Conservation (phyloP, 2,797 vertebrate genomes). For the Anguilla pacifica region DNA sequence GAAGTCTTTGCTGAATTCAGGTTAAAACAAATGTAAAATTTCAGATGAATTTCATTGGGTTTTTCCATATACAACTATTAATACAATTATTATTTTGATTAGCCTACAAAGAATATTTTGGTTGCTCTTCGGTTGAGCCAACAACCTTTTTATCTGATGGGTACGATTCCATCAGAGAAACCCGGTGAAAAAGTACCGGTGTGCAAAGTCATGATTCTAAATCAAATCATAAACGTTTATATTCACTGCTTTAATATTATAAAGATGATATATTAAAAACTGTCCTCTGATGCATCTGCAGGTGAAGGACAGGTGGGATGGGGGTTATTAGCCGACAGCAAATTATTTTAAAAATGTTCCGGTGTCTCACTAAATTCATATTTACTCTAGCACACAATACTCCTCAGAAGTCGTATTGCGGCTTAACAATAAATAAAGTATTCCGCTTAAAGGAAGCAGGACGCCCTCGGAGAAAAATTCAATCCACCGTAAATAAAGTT, state of each 20-base stretch:
- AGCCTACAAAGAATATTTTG: no score
- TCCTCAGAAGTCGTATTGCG: background rate
- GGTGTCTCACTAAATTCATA: background rate
- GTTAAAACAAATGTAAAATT: no score
- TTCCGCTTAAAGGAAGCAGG: background rate
- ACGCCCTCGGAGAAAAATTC: background rate
- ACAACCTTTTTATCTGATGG: background rate
- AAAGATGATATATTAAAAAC: background rate
- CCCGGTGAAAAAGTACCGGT: no score
- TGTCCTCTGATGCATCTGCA: background rate
- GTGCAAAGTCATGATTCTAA: background rate
- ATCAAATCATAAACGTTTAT: background rate
- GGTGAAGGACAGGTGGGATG: background rate
- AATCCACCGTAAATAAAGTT: conserved; percentile 12
- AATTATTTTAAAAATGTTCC: background rate
- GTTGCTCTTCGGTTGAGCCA: background rate
- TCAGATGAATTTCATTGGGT: no score
- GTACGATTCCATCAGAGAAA: background rate
- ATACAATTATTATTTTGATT: no score
- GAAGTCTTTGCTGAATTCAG: no score
- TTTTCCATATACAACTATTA: no score
- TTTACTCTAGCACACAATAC: background rate
- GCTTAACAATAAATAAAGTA: background rate
- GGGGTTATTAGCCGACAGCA: conserved; percentile 18
- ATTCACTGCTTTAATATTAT: background rate